These are phyloP conservation scores for Zaprionus africanus DNA, from an alignment of 1,140 invertebrate genomes.

Conservation along the genomic window DNA sequence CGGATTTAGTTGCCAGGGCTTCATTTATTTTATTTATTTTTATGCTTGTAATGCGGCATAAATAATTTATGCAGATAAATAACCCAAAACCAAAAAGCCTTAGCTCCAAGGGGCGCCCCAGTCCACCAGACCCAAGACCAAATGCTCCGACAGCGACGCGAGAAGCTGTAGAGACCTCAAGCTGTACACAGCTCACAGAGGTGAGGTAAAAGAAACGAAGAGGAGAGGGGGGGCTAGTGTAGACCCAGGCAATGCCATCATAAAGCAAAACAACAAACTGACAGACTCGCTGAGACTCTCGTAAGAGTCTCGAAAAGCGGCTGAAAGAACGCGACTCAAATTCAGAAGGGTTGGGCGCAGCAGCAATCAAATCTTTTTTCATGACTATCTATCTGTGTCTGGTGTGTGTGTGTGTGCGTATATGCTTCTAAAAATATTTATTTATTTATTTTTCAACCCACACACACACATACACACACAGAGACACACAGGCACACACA, in stretches of 20 bases:
- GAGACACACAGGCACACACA: not conserved
- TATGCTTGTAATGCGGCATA: constrained; percentile 80
- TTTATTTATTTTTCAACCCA: constrained; percentile 78
- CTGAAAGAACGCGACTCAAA: constrained; percentile 51
- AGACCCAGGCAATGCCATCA: constrained; percentile 55
- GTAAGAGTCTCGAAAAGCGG: constrained; percentile 24
- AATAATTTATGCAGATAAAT: constrained; percentile 83
- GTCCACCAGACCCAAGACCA: not conserved
- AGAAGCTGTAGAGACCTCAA: not conserved
- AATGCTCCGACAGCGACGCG: constrained; percentile 1
- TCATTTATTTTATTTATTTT: constrained; percentile 83
- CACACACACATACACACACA: constrained; percentile 35
- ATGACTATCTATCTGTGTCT: constrained; percentile 4
- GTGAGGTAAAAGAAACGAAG: not conserved
- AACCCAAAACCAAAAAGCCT: constrained; percentile 67
- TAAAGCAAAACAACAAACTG: constrained; percentile 69
- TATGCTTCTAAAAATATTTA: constrained; percentile 82
- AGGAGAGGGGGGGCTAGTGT: not conserved
- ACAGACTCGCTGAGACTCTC: constrained; percentile 27
- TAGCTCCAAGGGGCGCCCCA: constrained; percentile 51
- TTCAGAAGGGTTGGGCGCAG: constrained; percentile 47
- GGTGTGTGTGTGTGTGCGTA: constrained; percentile 15
- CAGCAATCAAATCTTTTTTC: constrained; percentile 44
- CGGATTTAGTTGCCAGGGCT: constrained; percentile 73
- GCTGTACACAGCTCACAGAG: constrained; percentile 13